A percentile compares a stretch with the other conserved stretches of the same genome.
Evolutionary conservation across 2,888 invertebrate genomes (phyloP).

Genomic region (Asteroscopus sphinx): DNA sequence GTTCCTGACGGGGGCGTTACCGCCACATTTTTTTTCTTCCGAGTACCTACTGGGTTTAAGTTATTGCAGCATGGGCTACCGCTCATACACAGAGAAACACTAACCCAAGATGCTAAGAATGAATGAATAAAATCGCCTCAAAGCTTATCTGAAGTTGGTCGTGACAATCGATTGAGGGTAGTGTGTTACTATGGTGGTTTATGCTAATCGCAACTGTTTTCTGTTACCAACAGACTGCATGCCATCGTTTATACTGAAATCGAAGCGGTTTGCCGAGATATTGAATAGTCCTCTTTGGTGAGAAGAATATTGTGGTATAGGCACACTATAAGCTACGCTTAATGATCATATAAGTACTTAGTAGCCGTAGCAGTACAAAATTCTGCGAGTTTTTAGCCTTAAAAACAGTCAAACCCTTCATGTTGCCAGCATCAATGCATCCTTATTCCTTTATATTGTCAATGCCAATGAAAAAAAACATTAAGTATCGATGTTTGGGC

Average conservation of each 20-base stretch:
- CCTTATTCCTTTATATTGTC: conserved; percentile 7
- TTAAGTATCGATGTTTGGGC: conserved; percentile 61
- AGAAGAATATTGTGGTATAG: too few relatives aligned
- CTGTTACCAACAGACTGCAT: conserved; percentile 17
- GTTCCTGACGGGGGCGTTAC: too few relatives aligned
- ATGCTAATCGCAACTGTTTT: conserved; percentile 38
- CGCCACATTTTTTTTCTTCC: too few relatives aligned
- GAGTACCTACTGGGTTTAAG: too few relatives aligned
- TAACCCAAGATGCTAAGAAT: conserved; percentile 23
- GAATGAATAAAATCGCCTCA: conserved; percentile 36
- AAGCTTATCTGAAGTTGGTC: conserved; percentile 44
- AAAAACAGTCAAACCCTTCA: too few relatives aligned
- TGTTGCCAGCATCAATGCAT: too few relatives aligned
- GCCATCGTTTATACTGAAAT: conserved; percentile 23
- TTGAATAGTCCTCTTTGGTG: too few relatives aligned
- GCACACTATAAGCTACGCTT: too few relatives aligned
- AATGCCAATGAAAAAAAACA: conserved; percentile 17
- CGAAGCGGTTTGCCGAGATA: not conserved
- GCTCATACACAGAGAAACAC: conserved; percentile 6
- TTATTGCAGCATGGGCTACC: conserved; percentile 2
- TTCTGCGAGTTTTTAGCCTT: too few relatives aligned
- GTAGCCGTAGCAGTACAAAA: too few relatives aligned
- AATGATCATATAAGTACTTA: too few relatives aligned
- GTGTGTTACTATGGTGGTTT: conserved; percentile 46
- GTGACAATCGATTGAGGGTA: conserved; percentile 49